Base-by-base conservation (phyloP, 2,888 invertebrate species). In the Molorchus minor region DNA sequence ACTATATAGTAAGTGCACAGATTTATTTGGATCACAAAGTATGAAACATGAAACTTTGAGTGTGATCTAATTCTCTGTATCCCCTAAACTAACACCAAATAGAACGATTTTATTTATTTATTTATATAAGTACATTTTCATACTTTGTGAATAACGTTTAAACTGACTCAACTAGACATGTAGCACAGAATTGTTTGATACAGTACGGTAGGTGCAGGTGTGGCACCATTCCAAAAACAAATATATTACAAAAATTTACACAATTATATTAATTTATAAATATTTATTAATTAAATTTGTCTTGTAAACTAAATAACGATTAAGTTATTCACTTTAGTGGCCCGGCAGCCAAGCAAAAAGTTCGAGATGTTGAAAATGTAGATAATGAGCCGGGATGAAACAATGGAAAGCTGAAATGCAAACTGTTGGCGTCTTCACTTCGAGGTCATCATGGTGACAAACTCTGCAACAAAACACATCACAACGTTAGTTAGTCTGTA, bases 371-470 rank as follows among this genome's bases (percentile, higher is more conserved):
- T 78, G 76, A 76, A 77, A 77, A 69, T 76, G 67, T 69, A 65
- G 75, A 67, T 67, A 73, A 75, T 77, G 79, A 79, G 80, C 79
- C 80, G 77, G 79, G 79, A 78, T 79, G 80, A 80, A 80, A 80
- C 78, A 77, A 80, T 78, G 77, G 79, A 80, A 80, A 81, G 80
- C 80, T 78, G 77, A 79, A 79, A 79, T 79, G 77, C 78, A 84
- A 85, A 68, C 70, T 68, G 83, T 84, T 84, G 86, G 86, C 87
- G 88, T 85, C 88, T 88, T 95, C 94, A 95, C 92, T 95, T 95
- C 89, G 95, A 95, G 88, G 95, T 95, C 95, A 95, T 95, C 95
- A 95, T 95, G 88, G 94, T 95, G 89, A 95, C 94, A 88, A 95
- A 95, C 89, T 95, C 94, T 94, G 90, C 29, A 92, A 90, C 80